phyloP scores from a whole-genome alignment of 2,888 invertebrate genomes.

The Coelinius sp. region DNA sequence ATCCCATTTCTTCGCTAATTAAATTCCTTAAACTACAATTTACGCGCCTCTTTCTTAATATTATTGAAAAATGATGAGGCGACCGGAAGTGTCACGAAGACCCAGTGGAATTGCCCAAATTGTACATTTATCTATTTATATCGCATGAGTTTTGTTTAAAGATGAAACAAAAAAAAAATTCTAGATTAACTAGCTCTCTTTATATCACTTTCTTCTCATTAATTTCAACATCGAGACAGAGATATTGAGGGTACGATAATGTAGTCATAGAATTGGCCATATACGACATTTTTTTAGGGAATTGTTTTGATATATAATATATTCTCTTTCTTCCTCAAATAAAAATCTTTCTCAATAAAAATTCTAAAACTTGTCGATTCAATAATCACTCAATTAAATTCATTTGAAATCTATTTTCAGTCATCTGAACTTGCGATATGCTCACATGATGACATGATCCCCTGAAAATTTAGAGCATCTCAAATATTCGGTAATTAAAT shows the following conservation, averaged over 20 bases:
- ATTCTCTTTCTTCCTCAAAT: no score
- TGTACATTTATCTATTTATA: slow-evolving; percentile 26
- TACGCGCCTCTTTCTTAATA: background rate
- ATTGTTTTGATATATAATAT: slow-evolving; percentile 27
- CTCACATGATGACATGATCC: background rate
- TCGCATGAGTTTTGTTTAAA: background rate
- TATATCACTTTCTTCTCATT: slow-evolving; percentile 30
- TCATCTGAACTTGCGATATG: background rate
- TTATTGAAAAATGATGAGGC: background rate
- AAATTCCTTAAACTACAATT: slow-evolving; percentile 32
- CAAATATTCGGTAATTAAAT: background rate
- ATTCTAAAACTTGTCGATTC: background rate
- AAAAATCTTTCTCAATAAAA: no score
- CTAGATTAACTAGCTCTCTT: slow-evolving; percentile 34
- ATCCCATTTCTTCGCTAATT: slow-evolving; percentile 22
- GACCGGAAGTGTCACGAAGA: background rate
- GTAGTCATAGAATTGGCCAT: slow-evolving; percentile 17
- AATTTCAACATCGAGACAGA: slow-evolving; percentile 31
- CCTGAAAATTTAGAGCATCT: background rate
- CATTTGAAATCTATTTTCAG: no score
- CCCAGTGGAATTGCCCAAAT: background rate
- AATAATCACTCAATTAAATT: background rate
- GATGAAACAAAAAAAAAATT: background rate
- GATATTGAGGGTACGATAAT: slow-evolving; percentile 27
- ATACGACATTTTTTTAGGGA: background rate